Base-by-base conservation (phyloP, 2,888 invertebrate species). In the Lissonota sp. region DNA sequence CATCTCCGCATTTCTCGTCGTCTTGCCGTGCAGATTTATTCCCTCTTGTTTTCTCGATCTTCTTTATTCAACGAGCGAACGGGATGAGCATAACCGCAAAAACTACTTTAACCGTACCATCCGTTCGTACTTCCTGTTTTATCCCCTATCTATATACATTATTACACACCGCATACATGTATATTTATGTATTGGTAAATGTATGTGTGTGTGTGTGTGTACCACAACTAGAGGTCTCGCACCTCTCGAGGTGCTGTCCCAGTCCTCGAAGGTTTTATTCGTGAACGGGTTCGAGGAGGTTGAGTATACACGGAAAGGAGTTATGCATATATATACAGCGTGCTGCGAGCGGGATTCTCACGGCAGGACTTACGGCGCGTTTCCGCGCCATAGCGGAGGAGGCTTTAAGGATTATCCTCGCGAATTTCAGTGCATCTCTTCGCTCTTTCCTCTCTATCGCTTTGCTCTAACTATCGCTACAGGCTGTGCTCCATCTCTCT, bases 391-490 rank as follows among this genome's bases (percentile, higher is more conserved):
- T 46, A 42, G 70, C 49, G 42, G 71, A 69, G 63, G 51, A 44
- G 79, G 75, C 70, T 82, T 75, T 79, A 75, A 66, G 79, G 80
- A 80, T 83, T 80, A 77, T 82, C 77, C 80, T 66, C 82, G 77
- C 69, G 74, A 79, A 82, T 83, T 82, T 82, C 79, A 40, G 69
- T 79, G 72, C 78, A 75, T 78, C 76, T 74, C 66, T 78, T 75
- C 60, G 57, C 42, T 79, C 57, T 67, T 40, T 62, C 72, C 78
- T 63, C 51, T 26, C 26, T 26, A 26, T 26, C 26, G 26, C 26
- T 55, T 67, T 44, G 55, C 76, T 67, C 26, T 53, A 49, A 57
- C 42, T 49, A 7, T 51, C 49, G 57, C 49, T 64, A 51, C 16
- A 42, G 26, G 53, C 58, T 63, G 57, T 57, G 71, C 6, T 53